Evolutionary conservation across 2,113 vertebrate species (phyloP).

Genomic region (Thunnus maccoyii): DNA sequence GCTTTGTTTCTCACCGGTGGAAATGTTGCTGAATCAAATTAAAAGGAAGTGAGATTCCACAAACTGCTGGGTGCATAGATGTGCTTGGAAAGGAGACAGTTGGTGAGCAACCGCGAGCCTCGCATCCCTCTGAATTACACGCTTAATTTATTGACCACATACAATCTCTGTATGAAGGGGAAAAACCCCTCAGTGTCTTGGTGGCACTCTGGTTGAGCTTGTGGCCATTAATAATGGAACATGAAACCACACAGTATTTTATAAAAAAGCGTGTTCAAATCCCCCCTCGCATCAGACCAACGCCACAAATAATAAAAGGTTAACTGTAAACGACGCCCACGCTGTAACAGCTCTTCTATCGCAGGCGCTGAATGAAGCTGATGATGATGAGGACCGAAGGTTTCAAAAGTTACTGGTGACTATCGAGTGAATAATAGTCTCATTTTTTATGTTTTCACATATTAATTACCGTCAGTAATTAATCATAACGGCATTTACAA

Average conservation of each 20-base stretch:
- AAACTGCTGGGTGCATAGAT: not conserved
- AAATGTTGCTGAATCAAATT: not conserved
- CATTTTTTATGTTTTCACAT: too few relatives aligned
- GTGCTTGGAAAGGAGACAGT: not conserved
- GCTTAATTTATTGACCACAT: not conserved
- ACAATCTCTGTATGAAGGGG: not conserved
- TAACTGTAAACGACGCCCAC: slow-evolving; percentile 25
- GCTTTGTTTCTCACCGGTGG: too few relatives aligned
- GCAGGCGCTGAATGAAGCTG: not conserved
- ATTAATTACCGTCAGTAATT: too few relatives aligned
- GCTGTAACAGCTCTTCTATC: not conserved
- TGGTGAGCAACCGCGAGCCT: not conserved
- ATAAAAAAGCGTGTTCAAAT: not conserved
- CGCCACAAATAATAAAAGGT: slow-evolving; percentile 9
- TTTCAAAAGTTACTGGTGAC: not conserved
- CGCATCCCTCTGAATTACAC: not conserved
- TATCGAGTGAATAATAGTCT: too few relatives aligned
- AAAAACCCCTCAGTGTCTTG: not conserved
- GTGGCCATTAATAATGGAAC: not conserved
- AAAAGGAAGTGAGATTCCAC: not conserved
- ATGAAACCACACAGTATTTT: not conserved
- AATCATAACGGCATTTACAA: too few relatives aligned
- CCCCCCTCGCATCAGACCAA: slow-evolving; percentile 20
- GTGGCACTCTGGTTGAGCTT: not conserved
- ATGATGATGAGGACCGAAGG: not conserved